Conservation (phyloP, 2,888 invertebrate genomes). For the Agrochola macilenta region DNA sequence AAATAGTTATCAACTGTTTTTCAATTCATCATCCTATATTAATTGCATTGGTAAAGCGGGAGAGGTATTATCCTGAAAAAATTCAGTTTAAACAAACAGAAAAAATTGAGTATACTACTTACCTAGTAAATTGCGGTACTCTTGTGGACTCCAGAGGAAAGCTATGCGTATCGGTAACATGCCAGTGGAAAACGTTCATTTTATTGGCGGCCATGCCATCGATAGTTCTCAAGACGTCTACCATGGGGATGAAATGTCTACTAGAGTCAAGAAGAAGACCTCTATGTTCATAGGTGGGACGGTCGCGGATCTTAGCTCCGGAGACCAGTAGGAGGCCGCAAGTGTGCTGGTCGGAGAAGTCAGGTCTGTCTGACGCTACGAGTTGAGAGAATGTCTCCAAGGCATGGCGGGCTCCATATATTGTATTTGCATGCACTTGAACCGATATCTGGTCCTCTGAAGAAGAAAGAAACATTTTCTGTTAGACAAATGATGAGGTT, state of each 20-base stretch:
- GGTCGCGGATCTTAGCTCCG: slow-evolving; percentile 93
- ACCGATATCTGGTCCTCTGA: slow-evolving; percentile 88
- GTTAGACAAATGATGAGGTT: neutral
- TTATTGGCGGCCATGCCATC: slow-evolving; percentile 97
- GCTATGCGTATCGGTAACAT: slow-evolving; percentile 97
- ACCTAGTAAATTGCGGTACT: slow-evolving; percentile 94
- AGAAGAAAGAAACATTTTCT: slow-evolving; percentile 35
- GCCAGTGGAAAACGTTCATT: slow-evolving; percentile 98
- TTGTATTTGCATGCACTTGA: slow-evolving; percentile 90
- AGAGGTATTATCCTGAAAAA: neutral
- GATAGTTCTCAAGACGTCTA: slow-evolving; percentile 92
- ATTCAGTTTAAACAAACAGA: neutral
- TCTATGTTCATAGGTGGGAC: slow-evolving; percentile 95
- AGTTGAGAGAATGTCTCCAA: slow-evolving; percentile 94
- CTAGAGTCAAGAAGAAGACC: slow-evolving; percentile 97
- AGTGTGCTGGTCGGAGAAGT: slow-evolving; percentile 72
- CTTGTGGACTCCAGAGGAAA: slow-evolving; percentile 96
- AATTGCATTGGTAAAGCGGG: neutral
- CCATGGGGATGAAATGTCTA: slow-evolving; percentile 95
- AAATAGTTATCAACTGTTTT: neutral
- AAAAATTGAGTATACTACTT: slow-evolving; percentile 68
- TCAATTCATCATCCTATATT: too few relatives aligned
- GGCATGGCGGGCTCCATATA: slow-evolving; percentile 94
- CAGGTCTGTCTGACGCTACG: slow-evolving; percentile 81
- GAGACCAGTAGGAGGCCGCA: slow-evolving; percentile 91